Base-by-base conservation (phyloP, 2,113 vertebrate genomes). In the Barbus barbus region DNA sequence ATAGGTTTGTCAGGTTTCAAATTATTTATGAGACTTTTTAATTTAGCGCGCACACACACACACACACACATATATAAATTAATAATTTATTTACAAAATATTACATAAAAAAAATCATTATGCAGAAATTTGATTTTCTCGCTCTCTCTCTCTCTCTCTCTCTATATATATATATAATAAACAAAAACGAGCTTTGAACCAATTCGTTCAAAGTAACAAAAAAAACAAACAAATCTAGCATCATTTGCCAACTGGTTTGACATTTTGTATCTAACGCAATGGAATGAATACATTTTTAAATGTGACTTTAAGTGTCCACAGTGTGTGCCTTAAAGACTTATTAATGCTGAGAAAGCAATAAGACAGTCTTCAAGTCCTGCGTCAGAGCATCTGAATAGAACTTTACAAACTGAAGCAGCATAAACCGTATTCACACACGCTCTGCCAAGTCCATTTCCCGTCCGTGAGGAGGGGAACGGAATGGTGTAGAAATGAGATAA, bases 401-500 rank as follows among this genome's bases (percentile, higher is more conserved):
- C 8, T 46, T 1, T 9, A 69, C 53, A 81, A 24, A 22, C 18
- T 67, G 38, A 71, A 46, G 71, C 24, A 5, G 7, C 76, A 20
- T 7, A 5, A 38, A 31, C 53, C 7, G 28, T 20, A 56, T 41
- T 76, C 20, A 72, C 60, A 83, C n/a, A 63, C 14, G 13, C 8
- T 36, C 36, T 12, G 8, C 56, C 36, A 18, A 71, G 33, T 31
- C 65, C 63, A 51, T 84, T 82, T 71, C 80, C 51, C 46, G 36
- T 13, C 82, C n/a, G 11, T 0, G 63, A 51, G 33, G 53, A 81
- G 48, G 24, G 46, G 41, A 85, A 86, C 56, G 5, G 72, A 82
- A 28, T 36, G 16, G 11, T 86, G 80, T 69, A n/a, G 58, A 89
- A 90, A 88, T 86, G 79, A 86, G 88, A 85, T 90, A 92, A 93